Evolutionary conservation across 2,113 vertebrate species (phyloP).

Genomic region (Lophochroa leadbeateri): DNA sequence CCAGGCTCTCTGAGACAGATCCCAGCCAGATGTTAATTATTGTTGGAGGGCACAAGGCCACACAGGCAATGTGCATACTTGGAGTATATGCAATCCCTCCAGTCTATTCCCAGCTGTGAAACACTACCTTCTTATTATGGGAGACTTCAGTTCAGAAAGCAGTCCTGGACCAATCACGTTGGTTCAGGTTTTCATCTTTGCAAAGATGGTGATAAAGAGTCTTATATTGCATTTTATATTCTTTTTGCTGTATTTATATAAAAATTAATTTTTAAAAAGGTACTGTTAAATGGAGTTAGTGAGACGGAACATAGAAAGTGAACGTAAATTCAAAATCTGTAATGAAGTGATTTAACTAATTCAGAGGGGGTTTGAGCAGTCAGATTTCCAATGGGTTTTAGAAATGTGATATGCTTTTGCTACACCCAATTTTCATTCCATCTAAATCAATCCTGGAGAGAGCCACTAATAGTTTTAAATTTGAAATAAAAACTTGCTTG

Average conservation of each 20-base stretch:
- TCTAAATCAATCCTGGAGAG: neutral
- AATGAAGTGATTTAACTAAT: neutral
- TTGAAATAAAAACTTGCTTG: neutral
- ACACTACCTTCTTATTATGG: neutral
- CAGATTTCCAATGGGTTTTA: neutral
- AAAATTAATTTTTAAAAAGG: neutral
- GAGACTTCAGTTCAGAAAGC: neutral
- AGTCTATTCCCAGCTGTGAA: neutral
- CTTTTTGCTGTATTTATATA: neutral
- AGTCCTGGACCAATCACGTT: neutral
- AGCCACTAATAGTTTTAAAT: neutral
- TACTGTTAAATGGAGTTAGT: neutral
- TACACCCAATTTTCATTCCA: neutral
- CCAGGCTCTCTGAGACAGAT: neutral
- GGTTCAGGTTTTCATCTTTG: neutral
- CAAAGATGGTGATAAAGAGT: neutral
- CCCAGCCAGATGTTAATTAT: neutral
- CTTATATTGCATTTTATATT: neutral
- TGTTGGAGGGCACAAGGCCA: neutral
- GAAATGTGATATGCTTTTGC: neutral
- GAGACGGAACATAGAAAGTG: neutral
- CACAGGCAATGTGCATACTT: too few species aligned
- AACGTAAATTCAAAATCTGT: neutral
- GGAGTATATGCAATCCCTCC: rapidly evolving
- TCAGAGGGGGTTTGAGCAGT: neutral